Percentiles rank a stretch among this genome's conserved stretches.
Conservation (phyloP, 2,888 invertebrate genomes). For the Hoplodrina blanda region DNA sequence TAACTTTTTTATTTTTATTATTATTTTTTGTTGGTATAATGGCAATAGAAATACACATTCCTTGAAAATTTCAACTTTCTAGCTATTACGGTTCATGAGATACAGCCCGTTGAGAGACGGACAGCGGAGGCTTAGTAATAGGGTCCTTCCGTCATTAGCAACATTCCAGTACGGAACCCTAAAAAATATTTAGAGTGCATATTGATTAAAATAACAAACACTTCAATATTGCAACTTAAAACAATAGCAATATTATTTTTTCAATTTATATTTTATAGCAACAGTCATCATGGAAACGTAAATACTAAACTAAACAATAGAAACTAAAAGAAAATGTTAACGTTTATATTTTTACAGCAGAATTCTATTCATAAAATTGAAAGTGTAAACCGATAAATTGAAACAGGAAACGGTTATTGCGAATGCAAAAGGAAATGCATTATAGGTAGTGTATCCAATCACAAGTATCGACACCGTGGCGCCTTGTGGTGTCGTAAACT, state of each 20-base stretch:
- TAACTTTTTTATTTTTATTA: too few relatives aligned
- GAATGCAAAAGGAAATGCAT: conserved; percentile 79
- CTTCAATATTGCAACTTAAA: conserved; percentile 12
- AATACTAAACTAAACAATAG: conserved; percentile 34
- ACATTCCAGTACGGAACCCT: too few relatives aligned
- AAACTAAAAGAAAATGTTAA: conserved; percentile 22
- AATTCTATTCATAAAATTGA: conserved; percentile 49
- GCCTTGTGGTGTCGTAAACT: conserved; percentile 84
- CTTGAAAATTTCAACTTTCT: too few relatives aligned
- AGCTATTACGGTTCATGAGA: too few relatives aligned
- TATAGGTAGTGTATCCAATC: conserved; percentile 80
- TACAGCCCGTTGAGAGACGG: too few relatives aligned
- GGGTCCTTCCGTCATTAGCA: too few relatives aligned
- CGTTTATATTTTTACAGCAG: conserved; percentile 19
- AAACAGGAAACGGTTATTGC: conserved; percentile 83
- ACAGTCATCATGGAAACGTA: conserved; percentile 21
- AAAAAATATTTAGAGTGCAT: background rate
- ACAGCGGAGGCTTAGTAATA: too few relatives aligned
- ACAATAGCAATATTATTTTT: conserved; percentile 19
- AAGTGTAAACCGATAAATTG: conserved; percentile 67
- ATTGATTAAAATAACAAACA: conserved; percentile 12
- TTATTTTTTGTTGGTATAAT: too few relatives aligned
- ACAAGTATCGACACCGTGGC: conserved; percentile 79
- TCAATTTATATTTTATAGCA: conserved; percentile 12
- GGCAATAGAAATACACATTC: too few relatives aligned